phyloP scores from a whole-genome alignment of 2,113 vertebrate species.

The Platysternon megacephalum region DNA sequence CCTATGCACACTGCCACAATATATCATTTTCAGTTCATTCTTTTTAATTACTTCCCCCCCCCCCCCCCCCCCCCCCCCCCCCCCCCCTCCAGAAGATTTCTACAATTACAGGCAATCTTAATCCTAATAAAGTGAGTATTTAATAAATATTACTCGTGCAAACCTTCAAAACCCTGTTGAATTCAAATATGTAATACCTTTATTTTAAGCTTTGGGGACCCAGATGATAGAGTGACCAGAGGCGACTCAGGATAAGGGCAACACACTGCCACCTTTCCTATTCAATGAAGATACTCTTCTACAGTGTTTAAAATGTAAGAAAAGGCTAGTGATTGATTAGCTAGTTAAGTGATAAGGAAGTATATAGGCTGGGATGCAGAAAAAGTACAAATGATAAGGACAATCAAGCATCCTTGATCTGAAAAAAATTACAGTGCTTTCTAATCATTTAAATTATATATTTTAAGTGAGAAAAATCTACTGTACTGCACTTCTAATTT shows the following conservation, averaged over 20 bases:
- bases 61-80: too few species aligned
- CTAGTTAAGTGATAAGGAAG: slow-evolving; percentile 80
- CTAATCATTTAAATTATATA: slow-evolving; percentile 78
- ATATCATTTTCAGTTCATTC: slow-evolving; percentile 44
- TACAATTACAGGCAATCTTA: slow-evolving; percentile 39
- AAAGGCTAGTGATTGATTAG: slow-evolving; percentile 76
- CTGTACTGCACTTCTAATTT: slow-evolving; percentile 51
- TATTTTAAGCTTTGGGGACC: slow-evolving; percentile 37
- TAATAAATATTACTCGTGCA: slow-evolving; percentile 38
- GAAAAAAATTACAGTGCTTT: slow-evolving; percentile 71
- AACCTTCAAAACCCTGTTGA: not conserved
- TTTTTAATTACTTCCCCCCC: slow-evolving; percentile 65
- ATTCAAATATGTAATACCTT: not conserved
- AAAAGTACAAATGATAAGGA: slow-evolving; percentile 76
- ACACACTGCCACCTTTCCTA: slow-evolving; percentile 12
- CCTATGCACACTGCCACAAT: not conserved
- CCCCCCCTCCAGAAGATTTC: slow-evolving; percentile 35
- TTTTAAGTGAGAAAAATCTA: slow-evolving; percentile 73
- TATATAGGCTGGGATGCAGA: slow-evolving; percentile 72
- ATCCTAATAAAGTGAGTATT: slow-evolving; percentile 52
- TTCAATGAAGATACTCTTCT: slow-evolving; percentile 7
- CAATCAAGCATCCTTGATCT: slow-evolving; percentile 77
- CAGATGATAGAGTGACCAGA: slow-evolving; percentile 27
- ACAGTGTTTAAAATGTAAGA: slow-evolving; percentile 31
- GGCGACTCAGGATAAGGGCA: slow-evolving; percentile 35